A percentile compares a stretch with the other conserved stretches of the same genome.
phyloP scores from a whole-genome alignment of 1,140 invertebrate genomes.

The Pseudomyrmex cubaensis region DNA sequence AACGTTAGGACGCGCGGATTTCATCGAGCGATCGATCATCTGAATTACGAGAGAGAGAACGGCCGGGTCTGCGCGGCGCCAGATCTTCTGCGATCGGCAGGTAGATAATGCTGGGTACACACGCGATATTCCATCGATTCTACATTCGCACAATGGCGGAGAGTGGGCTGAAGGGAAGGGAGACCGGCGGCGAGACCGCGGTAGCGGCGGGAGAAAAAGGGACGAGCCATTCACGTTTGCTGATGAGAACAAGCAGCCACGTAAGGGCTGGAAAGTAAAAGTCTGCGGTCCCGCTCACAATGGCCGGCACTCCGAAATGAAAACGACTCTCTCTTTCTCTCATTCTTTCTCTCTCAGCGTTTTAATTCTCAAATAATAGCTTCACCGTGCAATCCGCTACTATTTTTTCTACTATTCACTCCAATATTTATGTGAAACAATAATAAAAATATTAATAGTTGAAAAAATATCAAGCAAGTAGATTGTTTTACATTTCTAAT shows the following conservation, averaged over 20 bases:
- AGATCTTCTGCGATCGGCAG: conserved; percentile 79
- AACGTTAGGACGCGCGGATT: conserved; percentile 52
- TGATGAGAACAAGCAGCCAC: conserved; percentile 71
- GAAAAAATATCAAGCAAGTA: not conserved
- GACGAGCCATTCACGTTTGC: conserved; percentile 75
- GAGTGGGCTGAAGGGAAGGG: too few species aligned
- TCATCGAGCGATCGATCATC: conserved; percentile 62
- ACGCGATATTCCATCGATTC: conserved; percentile 81
- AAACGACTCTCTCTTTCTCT: not conserved
- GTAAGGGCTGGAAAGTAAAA: conserved; percentile 72
- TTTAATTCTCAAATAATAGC: conserved; percentile 57
- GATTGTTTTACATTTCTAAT: not conserved
- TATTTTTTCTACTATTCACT: not conserved
- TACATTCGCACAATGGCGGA: conserved; percentile 75
- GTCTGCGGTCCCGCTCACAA: conserved; percentile 64
- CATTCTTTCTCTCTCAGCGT: conserved; percentile 9
- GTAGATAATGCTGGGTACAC: conserved; percentile 79
- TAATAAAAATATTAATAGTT: not conserved
- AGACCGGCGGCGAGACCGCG: conserved; percentile 47
- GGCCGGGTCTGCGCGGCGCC: conserved; percentile 71
- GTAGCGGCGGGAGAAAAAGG: conserved; percentile 63
- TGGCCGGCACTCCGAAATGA: conserved; percentile 33
- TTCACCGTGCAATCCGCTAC: conserved; percentile 16
- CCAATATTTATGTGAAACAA: not conserved
- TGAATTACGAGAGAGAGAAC: conserved; percentile 62